A percentile compares a stretch with the other conserved stretches of the same genome.
Evolutionary conservation across 2,888 invertebrate genomes (phyloP).

Genomic region (Chloroclysta siterata): DNA sequence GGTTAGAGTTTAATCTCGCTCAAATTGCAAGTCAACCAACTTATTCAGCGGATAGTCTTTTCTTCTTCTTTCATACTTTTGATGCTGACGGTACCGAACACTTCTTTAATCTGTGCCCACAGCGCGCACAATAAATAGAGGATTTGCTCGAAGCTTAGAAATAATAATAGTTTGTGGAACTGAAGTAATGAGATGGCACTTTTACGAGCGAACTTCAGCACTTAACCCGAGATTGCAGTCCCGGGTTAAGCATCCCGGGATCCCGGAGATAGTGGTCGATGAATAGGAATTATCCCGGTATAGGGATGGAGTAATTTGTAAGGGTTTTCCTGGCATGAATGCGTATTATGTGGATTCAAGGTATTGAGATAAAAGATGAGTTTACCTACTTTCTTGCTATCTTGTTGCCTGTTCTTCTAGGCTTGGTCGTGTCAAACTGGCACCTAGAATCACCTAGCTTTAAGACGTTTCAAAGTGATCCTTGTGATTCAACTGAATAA

Average conservation of each 20-base stretch:
- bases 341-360: constrained; percentile 9
- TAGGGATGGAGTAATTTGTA: constrained; percentile 12
- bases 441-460: too few relatives aligned
- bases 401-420: too few relatives aligned
- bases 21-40: too few relatives aligned
- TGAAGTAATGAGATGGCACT: constrained; percentile 24
- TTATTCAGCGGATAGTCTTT: too few relatives aligned
- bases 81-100: too few relatives aligned
- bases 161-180: constrained; percentile 13
- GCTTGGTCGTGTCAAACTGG: too few relatives aligned
- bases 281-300: constrained; percentile 22
- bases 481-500: too few relatives aligned
- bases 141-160: constrained; percentile 6
- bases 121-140: background rate
- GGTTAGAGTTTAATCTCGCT: too few relatives aligned
- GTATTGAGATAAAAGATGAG: background rate
- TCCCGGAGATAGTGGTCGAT: constrained; percentile 14
- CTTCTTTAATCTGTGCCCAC: too few relatives aligned
- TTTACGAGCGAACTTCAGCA: constrained; percentile 28
- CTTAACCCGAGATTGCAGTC: constrained; percentile 19
- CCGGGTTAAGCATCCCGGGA: constrained; percentile 9
- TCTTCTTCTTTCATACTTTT: too few relatives aligned
- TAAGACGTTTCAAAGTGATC: too few relatives aligned
- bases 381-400: too few relatives aligned
- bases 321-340: constrained; percentile 5